These are phyloP conservation scores for Oxytorus armatus DNA, from an alignment of 2,888 invertebrate species.

Conservation along the genomic window DNA sequence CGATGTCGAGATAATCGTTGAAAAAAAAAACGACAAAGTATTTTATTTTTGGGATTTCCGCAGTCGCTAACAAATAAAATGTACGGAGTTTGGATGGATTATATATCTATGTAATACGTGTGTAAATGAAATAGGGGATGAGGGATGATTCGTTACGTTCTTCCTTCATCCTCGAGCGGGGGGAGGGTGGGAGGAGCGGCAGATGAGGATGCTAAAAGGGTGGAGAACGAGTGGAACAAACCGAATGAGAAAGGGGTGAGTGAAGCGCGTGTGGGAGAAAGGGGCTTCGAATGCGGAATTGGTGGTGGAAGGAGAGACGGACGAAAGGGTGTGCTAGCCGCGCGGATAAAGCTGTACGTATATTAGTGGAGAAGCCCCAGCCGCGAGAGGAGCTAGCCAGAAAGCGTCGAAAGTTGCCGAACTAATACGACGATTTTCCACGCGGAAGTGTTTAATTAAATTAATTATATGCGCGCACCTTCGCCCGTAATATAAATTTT, in stretches of 20 bases:
- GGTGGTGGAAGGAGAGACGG: background rate
- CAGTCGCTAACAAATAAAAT: conserved; percentile 41
- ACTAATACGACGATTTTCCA: conserved; percentile 82
- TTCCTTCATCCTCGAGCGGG: background rate
- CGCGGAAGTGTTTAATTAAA: conserved; percentile 83
- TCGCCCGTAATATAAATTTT: conserved; percentile 82
- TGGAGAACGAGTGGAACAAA: conserved; percentile 39
- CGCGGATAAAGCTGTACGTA: conserved; percentile 43
- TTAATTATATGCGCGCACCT: conserved; percentile 84
- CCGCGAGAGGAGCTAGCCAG: conserved; percentile 60
- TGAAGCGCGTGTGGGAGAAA: background rate
- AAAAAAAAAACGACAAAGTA: background rate
- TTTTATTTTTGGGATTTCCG: conserved; percentile 33
- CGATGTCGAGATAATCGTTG: conserved; percentile 1
- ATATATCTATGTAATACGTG: background rate
- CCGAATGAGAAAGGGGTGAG: conserved; percentile 31
- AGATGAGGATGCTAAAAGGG: conserved; percentile 11
- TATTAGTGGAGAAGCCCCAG: conserved; percentile 30
- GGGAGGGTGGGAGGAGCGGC: too few relatives aligned
- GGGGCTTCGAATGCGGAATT: background rate
- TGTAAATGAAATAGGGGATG: background rate
- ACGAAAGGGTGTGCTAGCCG: conserved; percentile 35
- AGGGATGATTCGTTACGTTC: conserved; percentile 3
- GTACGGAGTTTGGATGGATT: background rate
- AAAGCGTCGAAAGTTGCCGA: conserved; percentile 78